Conservation (phyloP, 1,140 invertebrate genomes). For the Solen grandis region DNA sequence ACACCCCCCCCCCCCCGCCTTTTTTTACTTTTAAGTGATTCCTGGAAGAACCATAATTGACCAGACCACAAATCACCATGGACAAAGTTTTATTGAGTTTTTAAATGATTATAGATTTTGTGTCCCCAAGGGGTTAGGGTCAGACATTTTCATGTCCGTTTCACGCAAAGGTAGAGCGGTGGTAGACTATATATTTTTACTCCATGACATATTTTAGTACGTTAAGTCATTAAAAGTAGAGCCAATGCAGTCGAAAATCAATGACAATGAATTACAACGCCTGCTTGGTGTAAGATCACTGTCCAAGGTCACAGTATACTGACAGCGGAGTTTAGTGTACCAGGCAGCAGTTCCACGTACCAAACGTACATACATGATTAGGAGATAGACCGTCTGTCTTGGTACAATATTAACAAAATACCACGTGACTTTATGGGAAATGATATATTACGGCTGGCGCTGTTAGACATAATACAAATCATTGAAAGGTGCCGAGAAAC, state of each 20-base stretch:
- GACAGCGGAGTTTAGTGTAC: too few relatives aligned
- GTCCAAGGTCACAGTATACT: too few relatives aligned
- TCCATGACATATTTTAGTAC: conserved; percentile 10
- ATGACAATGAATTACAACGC: conserved; percentile 2
- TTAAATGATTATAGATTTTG: conserved; percentile 3
- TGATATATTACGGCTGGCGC: not conserved
- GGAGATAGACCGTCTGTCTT: too few relatives aligned
- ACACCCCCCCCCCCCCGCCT: not conserved
- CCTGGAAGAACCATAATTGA: not conserved
- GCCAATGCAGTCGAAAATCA: not conserved
- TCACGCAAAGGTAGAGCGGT: conserved; percentile 16
- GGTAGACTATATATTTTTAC: conserved; percentile 6
- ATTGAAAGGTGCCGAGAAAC: not conserved
- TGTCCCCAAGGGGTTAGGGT: not conserved
- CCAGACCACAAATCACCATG: not conserved
- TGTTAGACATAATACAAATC: not conserved
- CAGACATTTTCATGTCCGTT: conserved; percentile 9
- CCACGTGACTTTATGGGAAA: too few relatives aligned
- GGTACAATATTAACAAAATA: too few relatives aligned
- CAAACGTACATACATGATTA: too few relatives aligned
- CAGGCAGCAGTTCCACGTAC: too few relatives aligned
- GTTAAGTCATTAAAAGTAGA: conserved; percentile 10
- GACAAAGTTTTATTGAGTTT: not conserved
- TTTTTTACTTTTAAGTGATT: not conserved
- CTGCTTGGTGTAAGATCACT: conserved; percentile 4